These are phyloP conservation scores for Zapornia atra DNA, from an alignment of 2,113 vertebrate species.

Conservation along the genomic window DNA sequence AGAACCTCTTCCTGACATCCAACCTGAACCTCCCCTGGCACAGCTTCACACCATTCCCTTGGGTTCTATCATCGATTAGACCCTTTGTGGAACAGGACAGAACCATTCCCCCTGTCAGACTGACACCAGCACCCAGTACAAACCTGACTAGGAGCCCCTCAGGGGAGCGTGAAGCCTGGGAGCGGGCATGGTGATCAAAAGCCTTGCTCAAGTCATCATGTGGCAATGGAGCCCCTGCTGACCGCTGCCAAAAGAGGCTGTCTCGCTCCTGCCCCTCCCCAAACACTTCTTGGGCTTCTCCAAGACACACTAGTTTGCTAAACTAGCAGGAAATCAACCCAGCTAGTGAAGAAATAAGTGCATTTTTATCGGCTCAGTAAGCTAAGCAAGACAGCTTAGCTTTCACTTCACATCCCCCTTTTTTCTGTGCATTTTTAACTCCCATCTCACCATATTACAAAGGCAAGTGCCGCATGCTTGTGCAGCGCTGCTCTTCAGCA, in stretches of 20 bases:
- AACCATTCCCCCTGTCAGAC: neutral
- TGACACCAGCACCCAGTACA: neutral
- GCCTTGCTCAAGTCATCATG: accelerated
- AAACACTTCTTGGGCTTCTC: neutral
- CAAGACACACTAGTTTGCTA: neutral
- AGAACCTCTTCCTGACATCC: too few species aligned
- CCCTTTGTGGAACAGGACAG: neutral
- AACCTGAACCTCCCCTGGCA: too few species aligned
- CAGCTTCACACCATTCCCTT: too few species aligned
- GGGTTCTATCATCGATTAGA: too few species aligned
- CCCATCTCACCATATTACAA: neutral
- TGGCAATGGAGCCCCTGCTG: neutral
- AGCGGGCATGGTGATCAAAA: accelerated
- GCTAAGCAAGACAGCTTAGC: neutral
- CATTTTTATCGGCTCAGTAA: neutral
- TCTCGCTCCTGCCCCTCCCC: neutral
- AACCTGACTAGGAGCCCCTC: neutral
- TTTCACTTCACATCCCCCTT: neutral
- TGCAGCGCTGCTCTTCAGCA: neutral
- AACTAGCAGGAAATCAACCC: neutral
- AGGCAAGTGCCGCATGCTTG: neutral
- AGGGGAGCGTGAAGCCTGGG: accelerated
- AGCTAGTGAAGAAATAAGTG: neutral
- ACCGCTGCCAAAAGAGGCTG: neutral
- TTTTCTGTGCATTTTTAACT: neutral